Percentiles rank a stretch among this genome's conserved stretches.
phyloP scores from a whole-genome alignment of 2,797 vertebrate species.

The Sebastes umbrosus region DNA sequence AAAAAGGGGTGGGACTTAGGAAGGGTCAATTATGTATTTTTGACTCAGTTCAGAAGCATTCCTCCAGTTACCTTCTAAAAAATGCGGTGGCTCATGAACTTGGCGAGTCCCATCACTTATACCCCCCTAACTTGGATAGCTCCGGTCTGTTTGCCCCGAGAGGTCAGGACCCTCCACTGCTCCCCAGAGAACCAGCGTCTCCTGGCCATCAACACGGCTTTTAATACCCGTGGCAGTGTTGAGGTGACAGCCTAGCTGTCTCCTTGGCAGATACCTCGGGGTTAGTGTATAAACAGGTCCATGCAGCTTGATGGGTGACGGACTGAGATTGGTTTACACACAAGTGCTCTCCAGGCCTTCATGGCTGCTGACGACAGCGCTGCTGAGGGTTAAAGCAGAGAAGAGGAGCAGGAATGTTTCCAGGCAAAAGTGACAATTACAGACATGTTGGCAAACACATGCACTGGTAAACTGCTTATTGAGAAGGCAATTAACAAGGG shows the following conservation, averaged over 20 bases:
- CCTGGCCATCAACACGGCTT: constrained; percentile 76
- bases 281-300: constrained; percentile 73
- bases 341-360: constrained; percentile 40
- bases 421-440: constrained; percentile 42
- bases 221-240: constrained; percentile 77
- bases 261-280: constrained; percentile 76
- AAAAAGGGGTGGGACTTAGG: no score
- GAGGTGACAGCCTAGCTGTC: constrained; percentile 79
- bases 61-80: constrained; percentile 15
- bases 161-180: constrained; percentile 64
- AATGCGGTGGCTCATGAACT: constrained; percentile 24
- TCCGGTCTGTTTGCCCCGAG: constrained; percentile 40
- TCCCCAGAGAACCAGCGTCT: constrained; percentile 60
- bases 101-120: background rate
- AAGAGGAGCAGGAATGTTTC: constrained; percentile 28
- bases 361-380: constrained; percentile 18
- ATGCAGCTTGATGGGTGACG: constrained; percentile 54
- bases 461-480: constrained; percentile 8
- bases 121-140: constrained; percentile 12
- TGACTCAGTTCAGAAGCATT: constrained; percentile 10
- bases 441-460: constrained; percentile 19
- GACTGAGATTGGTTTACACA: constrained; percentile 73
- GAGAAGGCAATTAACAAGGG: background rate
- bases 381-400: constrained; percentile 44
- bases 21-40: background rate